These are phyloP conservation scores for Dreissena polymorpha DNA, from an alignment of 1,140 invertebrate species.

Conservation along the genomic window DNA sequence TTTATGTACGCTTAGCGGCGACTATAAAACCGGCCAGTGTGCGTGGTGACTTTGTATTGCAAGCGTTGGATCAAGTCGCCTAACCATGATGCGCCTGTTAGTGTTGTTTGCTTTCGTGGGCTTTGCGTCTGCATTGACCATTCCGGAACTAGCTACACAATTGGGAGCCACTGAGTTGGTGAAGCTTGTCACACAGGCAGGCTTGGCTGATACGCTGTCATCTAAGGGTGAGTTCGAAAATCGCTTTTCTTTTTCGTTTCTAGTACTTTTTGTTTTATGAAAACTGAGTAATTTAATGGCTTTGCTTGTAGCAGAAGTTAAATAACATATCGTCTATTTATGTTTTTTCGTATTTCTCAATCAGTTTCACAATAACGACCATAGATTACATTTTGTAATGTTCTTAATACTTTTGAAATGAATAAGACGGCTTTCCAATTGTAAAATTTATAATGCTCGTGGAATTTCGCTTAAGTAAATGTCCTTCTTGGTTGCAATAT, in stretches of 20 bases:
- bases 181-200: conserved; percentile 54
- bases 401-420: background rate
- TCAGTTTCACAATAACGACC: background rate
- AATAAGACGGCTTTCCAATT: too few species aligned
- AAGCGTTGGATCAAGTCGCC: too few species aligned
- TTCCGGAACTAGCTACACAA: conserved; percentile 53
- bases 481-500: too few species aligned
- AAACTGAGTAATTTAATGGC: background rate
- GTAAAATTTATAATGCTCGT: too few species aligned
- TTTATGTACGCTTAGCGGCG: too few species aligned
- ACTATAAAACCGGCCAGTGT: too few species aligned
- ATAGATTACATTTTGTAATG: background rate
- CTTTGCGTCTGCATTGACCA: conserved; percentile 21
- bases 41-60: too few species aligned
- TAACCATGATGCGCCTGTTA: conserved; percentile 1
- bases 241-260: background rate
- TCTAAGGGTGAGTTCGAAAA: conserved; percentile 43
- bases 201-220: conserved; percentile 52
- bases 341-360: background rate
- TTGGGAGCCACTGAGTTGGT: conserved; percentile 62
- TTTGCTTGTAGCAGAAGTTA: background rate
- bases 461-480: too few species aligned
- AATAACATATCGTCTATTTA: too few species aligned
- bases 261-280: background rate
- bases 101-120: conserved; percentile 6